Conservation (phyloP, 2,888 invertebrate species). For the Plebejus melissa region DNA sequence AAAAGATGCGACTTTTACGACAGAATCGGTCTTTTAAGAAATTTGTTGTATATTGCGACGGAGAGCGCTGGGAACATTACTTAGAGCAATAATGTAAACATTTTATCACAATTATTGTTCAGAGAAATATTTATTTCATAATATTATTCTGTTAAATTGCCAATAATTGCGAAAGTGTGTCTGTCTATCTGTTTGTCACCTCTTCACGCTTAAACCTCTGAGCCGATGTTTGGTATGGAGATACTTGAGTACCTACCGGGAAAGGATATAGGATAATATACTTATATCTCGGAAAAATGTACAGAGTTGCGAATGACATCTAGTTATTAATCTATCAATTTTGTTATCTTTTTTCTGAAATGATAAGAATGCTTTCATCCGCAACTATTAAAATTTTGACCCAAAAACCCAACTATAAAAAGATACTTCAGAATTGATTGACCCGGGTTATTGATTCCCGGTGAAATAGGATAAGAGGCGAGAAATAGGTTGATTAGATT, state of each 20-base stretch:
- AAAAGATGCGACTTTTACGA: conserved; percentile 71
- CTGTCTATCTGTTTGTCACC: too few species aligned
- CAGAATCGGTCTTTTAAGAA: conserved; percentile 60
- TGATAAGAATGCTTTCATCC: too few species aligned
- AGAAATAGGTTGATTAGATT: conserved; percentile 28
- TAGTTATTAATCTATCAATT: too few species aligned
- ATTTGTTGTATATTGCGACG: conserved; percentile 50
- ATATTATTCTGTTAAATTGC: too few species aligned
- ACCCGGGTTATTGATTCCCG: neutral
- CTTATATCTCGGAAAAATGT: too few species aligned
- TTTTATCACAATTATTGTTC: neutral
- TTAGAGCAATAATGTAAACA: conserved; percentile 30
- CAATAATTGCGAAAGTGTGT: too few species aligned
- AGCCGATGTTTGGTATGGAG: too few species aligned
- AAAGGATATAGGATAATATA: too few species aligned
- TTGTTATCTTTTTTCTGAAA: too few species aligned
- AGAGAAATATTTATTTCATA: neutral
- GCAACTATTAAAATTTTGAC: neutral
- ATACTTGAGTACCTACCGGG: too few species aligned
- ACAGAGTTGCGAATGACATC: too few species aligned
- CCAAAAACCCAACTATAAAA: neutral
- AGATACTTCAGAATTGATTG: conserved; percentile 7
- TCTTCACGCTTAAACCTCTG: too few species aligned
- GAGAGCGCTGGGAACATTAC: conserved; percentile 28
- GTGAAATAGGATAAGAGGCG: conserved; percentile 20